Evolutionary conservation across 2,113 vertebrate species (phyloP).

Genomic region (Equus przewalskii): DNA sequence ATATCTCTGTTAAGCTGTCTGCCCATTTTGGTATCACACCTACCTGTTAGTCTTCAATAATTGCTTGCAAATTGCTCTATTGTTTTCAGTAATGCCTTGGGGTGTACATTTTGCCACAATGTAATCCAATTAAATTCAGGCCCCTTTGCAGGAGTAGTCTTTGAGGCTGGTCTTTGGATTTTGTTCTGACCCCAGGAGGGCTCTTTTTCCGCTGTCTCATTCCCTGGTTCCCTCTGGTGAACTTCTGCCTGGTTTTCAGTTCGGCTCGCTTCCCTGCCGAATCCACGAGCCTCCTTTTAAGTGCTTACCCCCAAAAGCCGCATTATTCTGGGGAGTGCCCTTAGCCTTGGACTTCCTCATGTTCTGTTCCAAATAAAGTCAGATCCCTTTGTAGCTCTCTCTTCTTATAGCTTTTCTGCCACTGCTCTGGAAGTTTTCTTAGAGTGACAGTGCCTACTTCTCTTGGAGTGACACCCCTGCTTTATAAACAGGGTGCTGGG

Average conservation of each 20-base stretch:
- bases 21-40: background rate
- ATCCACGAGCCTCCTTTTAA: background rate
- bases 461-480: background rate
- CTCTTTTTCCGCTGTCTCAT: background rate
- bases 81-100: background rate
- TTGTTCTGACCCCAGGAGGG: background rate
- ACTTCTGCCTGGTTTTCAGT: background rate
- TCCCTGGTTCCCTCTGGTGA: background rate
- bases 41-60: background rate
- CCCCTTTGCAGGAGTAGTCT: background rate
- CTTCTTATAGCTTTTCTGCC: background rate
- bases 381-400: background rate
- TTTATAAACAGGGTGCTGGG: background rate
- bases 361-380: background rate
- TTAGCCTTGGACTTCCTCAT: background rate
- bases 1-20: background rate
- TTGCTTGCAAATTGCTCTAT: background rate
- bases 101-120: background rate
- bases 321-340: background rate
- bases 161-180: background rate
- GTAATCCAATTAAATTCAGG: background rate
- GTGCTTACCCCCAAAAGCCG: background rate
- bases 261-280: too few species aligned
- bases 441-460: background rate
- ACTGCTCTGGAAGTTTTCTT: background rate